Evolutionary conservation across 2,113 vertebrate genomes (phyloP).

Genomic region (Onychostruthus taczanowskii): DNA sequence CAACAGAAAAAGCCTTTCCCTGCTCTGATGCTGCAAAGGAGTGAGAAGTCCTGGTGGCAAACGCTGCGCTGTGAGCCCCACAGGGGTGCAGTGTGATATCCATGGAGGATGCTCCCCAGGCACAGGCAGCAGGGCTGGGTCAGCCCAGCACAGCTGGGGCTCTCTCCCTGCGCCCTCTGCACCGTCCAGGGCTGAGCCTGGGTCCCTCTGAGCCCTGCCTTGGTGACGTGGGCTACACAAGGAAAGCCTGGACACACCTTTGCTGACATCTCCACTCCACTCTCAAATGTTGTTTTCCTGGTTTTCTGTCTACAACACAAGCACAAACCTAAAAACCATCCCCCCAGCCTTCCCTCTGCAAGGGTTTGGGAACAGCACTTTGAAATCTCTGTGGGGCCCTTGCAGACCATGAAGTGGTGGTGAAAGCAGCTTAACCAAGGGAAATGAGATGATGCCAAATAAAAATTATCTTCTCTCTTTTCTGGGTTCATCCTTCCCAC

Average conservation of each 20-base stretch:
- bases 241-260: background rate
- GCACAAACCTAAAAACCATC: background rate
- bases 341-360: background rate
- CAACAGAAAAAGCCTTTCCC: background rate
- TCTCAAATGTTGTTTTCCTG: background rate
- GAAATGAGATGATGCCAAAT: background rate
- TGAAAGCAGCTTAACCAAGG: background rate
- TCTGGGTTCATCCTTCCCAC: background rate
- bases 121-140: background rate
- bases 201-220: background rate
- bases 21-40: background rate
- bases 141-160: background rate
- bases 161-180: background rate
- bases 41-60: background rate
- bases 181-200: background rate
- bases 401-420: background rate
- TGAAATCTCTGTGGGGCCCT: background rate
- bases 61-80: accelerated
- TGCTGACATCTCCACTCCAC: background rate
- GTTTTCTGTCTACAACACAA: background rate
- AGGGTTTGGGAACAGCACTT: background rate
- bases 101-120: background rate
- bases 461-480: background rate
- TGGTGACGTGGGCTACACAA: background rate
- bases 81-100: accelerated